Evolutionary conservation across 1,140 invertebrate species (phyloP), one percentile per base, ranked within the genome.

Genomic region (Ladona fulva): DNA sequence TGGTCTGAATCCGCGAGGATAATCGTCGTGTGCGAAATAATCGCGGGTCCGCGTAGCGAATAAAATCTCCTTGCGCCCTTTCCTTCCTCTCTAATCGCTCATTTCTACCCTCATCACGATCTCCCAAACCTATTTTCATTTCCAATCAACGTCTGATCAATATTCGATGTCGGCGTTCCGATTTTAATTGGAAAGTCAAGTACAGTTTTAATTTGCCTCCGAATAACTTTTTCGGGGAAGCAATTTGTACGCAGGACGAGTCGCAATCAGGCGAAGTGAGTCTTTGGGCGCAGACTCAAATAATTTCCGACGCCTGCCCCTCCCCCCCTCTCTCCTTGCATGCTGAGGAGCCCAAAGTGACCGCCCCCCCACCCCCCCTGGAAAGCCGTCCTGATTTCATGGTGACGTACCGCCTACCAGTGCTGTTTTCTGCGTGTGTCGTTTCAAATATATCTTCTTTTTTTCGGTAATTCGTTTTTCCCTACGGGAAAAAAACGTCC

Each of bases 361-460:
- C 52, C 52, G 14, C 52, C 52, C 52, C 52, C 1, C 52, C 52
- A 3, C 52, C 52, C 44, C 44, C 19, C 19, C 44, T 10, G 10
- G 44, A 52, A 52, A 52, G 10, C 44, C 52, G 52, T 66, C 52
- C 52, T 66, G 52, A 66, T 66, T 66, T 66, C 52, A 66, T 66
- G 52, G 14, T 66, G 52, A 66, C 52, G 52, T 66, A 66, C 52
- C 52, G 14, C 52, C 52, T 22, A 19, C 52, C 52, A 19, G 52
- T 12, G 16, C 52, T 66, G 52, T 66, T 66, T 66, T 66, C 52
- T 66, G 52, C n/a, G 52, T 66, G 52, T 66, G 52, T 66, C 52
- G 52, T 66, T 66, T 66, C 52, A 66, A 66, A 66, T 66, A 66
- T 66, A 66, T 66, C 52, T 66, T 66, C 52, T 66, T 66, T 66